phyloP scores from a whole-genome alignment of 2,797 vertebrate genomes.

The Poliocrania exsul region DNA sequence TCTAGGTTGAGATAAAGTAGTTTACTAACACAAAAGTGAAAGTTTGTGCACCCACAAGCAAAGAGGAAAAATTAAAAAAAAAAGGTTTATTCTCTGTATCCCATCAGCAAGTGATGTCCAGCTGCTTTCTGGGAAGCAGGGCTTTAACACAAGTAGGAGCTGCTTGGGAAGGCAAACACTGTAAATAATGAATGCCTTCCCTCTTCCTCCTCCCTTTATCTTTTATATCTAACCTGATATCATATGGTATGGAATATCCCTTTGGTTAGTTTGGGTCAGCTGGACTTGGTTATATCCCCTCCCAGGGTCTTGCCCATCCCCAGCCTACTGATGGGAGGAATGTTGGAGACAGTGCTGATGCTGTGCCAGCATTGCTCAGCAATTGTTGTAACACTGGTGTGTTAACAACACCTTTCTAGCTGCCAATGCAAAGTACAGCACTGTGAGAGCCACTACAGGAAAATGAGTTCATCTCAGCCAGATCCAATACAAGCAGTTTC shows the following conservation, averaged over 20 bases:
- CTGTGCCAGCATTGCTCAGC: not conserved
- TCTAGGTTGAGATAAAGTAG: not conserved
- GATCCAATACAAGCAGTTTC: not conserved
- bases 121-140: not conserved
- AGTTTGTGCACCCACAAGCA: not conserved
- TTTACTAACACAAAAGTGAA: not conserved
- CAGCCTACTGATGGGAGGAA: not conserved
- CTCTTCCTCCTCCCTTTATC: not conserved
- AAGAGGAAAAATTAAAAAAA: not conserved
- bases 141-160: rapidly evolving
- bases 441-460: too few species aligned
- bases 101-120: not conserved
- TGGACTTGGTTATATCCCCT: not conserved
- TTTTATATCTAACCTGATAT: not conserved
- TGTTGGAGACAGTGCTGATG: rapidly evolving
- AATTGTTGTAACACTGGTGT: too few species aligned
- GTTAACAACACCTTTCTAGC: not conserved
- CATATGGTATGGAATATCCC: not conserved
- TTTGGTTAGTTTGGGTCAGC: not conserved
- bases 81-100: not conserved
- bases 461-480: not conserved
- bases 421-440: not conserved
- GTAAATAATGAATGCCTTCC: not conserved
- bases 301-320: not conserved
- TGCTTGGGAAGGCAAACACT: not conserved